Evolutionary conservation across 2,797 vertebrate species (phyloP).

Genomic region (Enteromius mattozi): DNA sequence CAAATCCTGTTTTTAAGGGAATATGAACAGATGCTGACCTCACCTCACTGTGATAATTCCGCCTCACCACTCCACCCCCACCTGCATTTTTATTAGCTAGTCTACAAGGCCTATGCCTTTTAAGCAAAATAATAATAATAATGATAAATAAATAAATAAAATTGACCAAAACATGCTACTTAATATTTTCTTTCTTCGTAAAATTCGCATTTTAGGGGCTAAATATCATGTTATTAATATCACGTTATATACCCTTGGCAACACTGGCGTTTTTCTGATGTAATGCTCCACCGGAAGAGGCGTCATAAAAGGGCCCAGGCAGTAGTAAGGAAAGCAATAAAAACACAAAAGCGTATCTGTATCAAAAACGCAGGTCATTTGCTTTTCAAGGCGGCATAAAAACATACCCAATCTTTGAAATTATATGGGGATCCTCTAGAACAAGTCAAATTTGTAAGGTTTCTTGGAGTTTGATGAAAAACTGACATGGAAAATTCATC

Average conservation of each 20-base stretch:
- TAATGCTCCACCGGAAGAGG: neutral
- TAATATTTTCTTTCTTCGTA: too few relatives aligned
- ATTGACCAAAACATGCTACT: neutral
- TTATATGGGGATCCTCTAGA: neutral
- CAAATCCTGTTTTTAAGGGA: too few relatives aligned
- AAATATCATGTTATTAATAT: too few relatives aligned
- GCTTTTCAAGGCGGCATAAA: neutral
- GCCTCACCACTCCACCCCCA: too few relatives aligned
- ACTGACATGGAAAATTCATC: neutral
- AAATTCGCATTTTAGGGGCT: too few relatives aligned
- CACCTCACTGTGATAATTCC: too few relatives aligned
- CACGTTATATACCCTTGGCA: too few relatives aligned
- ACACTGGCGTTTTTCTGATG: neutral
- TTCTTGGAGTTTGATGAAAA: constrained; percentile 4
- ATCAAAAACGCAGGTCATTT: neutral
- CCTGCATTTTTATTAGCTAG: neutral
- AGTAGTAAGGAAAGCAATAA: neutral
- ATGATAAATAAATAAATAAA: neutral
- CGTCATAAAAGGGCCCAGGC: neutral
- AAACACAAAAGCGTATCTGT: neutral
- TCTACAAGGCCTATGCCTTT: neutral
- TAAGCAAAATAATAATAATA: neutral
- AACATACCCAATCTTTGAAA: neutral
- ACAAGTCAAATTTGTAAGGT: neutral
- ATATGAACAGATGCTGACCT: too few relatives aligned